These are phyloP conservation scores for Turritopsis dohrnii DNA, from an alignment of 30 jellyfish, hydroid and myxozoan genomes.

Conservation along the genomic window DNA sequence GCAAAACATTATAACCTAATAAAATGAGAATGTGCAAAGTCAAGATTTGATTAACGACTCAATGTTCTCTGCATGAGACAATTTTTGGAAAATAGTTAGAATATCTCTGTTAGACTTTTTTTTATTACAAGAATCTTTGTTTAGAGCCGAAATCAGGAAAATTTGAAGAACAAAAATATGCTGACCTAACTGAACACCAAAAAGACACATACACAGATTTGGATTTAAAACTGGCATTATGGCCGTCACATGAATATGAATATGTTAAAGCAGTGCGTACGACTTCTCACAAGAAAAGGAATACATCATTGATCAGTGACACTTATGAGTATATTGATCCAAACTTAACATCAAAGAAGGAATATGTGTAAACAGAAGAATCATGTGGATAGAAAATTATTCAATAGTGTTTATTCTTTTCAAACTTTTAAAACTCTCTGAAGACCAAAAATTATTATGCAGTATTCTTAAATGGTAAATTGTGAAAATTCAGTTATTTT, in stretches of 20 bases:
- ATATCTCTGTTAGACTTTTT: no score
- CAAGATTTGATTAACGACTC: no score
- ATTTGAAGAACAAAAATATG: constrained; percentile 14
- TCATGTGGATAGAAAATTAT: no score
- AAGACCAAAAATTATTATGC: no score
- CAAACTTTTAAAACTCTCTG: no score
- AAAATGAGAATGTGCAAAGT: no score
- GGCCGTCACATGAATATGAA: constrained; percentile 14
- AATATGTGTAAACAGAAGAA: not conserved
- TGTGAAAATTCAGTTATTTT: not conserved
- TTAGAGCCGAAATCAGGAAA: not conserved
- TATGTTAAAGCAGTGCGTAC: constrained; percentile 1
- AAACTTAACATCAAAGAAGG: not conserved
- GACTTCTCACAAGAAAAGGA: not conserved
- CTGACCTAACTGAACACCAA: constrained; percentile 13
- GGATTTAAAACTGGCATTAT: not conserved
- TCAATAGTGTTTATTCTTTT: no score
- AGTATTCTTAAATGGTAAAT: not conserved
- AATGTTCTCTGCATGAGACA: no score
- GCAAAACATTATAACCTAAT: no score
- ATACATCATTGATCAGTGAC: not conserved
- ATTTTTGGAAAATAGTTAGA: no score
- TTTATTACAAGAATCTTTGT: not conserved
- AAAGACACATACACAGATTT: constrained; percentile 4
- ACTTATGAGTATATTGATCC: constrained; percentile 11